Evolutionary conservation across 2,888 invertebrate species (phyloP), one percentile per base, ranked within the genome.

Genomic region (Ptychoptera contaminata): DNA sequence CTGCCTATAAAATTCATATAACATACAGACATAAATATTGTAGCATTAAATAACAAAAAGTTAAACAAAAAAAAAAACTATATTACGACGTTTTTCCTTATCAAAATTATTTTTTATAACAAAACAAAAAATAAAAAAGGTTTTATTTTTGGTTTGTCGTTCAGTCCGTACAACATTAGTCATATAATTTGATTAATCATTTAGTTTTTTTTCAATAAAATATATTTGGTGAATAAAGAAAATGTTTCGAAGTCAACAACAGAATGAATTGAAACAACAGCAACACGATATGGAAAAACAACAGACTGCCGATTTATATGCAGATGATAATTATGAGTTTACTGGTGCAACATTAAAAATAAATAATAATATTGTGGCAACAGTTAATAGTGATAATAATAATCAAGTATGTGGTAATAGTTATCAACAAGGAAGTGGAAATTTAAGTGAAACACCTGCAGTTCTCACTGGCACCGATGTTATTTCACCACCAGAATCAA

Each of bases 251-350:
- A 39, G 29, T 39, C 29, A 11, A 16, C 39, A 39, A 8, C 40
- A 40, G 14, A 40, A 40, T 40, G 15, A 32, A 7, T 32, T 32
- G 42, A 45, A 42, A 45, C 41, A 6, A n/a, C 41, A 16, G 23
- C 23, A 23, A 5, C 23, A 23, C 3, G 23, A 23, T 23, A 23
- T 23, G 23, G 23, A 23, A 7, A 23, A 23, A 7, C 23, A 23
- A 23, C 23, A 23, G 23, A 23, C 23, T 16, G 32, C 10, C 6
- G 38, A 42, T 38, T 52, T 61, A 41, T 63, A 64, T 43, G 60
- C 62, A 23, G 65, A 65, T 46, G 54, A 62, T 43, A 56, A 59
- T 29, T 60, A 62, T 40, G 62, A 63, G 52, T 67, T 67, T 51
- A 56, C 58, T 49, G 65, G 64, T 45, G 64, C 62, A 29, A 63